Conservation (phyloP, 23 tunicate genomes). For the Trididemnum clinides region DNA sequence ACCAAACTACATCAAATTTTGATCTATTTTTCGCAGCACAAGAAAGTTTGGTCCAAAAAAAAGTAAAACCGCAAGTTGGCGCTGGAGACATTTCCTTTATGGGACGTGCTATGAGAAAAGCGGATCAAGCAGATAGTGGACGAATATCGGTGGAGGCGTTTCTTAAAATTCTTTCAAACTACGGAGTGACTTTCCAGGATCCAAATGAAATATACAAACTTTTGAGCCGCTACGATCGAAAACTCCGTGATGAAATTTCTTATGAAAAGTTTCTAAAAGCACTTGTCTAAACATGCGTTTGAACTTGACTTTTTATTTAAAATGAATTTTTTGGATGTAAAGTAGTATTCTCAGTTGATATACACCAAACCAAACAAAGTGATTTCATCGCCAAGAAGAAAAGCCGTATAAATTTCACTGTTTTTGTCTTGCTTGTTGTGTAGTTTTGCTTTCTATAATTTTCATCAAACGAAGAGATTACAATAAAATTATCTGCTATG, state of each 20-base stretch:
- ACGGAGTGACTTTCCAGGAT: constrained; percentile 74
- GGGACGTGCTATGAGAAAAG: constrained; percentile 66
- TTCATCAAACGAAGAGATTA: too few relatives aligned
- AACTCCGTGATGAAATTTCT: constrained; percentile 66
- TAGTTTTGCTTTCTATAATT: too few relatives aligned
- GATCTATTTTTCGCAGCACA: constrained; percentile 7
- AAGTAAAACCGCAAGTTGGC: constrained; percentile 36
- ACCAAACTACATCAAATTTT: too few relatives aligned
- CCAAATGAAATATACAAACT: constrained; percentile 79
- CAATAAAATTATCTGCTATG: too few relatives aligned
- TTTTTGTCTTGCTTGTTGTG: too few relatives aligned
- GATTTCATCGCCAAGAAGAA: too few relatives aligned
- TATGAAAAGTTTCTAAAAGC: constrained; percentile 79
- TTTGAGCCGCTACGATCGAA: constrained; percentile 76
- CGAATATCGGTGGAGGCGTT: constrained; percentile 78
- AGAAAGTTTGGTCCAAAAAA: constrained; percentile 11
- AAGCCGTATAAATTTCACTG: too few relatives aligned
- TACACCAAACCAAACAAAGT: too few relatives aligned
- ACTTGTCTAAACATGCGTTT: constrained; percentile 52
- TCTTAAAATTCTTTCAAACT: constrained; percentile 39
- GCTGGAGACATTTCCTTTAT: constrained; percentile 58
- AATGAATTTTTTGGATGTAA: too few relatives aligned
- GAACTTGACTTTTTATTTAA: too few relatives aligned
- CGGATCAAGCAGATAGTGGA: constrained; percentile 56
- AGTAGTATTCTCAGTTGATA: too few relatives aligned